A percentile compares a stretch with the other conserved stretches of the same genome.
Evolutionary conservation across 2,888 invertebrate species (phyloP).

Genomic region (Phengaris alcon): DNA sequence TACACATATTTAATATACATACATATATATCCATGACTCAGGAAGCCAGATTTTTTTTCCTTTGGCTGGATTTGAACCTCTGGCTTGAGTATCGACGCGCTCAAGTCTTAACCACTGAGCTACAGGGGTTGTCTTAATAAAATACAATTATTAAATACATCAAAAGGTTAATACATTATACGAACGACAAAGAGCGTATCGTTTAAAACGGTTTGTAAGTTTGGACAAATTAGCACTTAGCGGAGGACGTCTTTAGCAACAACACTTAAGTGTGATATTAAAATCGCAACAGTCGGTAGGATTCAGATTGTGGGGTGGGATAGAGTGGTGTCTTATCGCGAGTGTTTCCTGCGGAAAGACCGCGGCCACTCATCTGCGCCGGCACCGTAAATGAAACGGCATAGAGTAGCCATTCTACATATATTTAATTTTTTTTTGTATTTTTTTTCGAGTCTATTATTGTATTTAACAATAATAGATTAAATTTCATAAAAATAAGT

Average conservation of each 20-base stretch:
- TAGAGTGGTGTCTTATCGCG: conserved; percentile 62
- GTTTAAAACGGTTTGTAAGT: conserved; percentile 55
- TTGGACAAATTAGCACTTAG: conserved; percentile 75
- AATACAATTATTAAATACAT: background rate
- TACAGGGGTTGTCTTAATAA: too few relatives aligned
- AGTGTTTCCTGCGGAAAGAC: conserved; percentile 65
- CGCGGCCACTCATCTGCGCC: conserved; percentile 62
- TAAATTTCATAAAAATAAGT: too few relatives aligned
- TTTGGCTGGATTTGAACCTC: too few relatives aligned
- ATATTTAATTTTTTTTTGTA: background rate
- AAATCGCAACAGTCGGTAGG: conserved; percentile 69
- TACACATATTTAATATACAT: too few relatives aligned
- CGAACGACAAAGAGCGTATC: conserved; percentile 10
- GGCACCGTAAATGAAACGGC: conserved; percentile 35
- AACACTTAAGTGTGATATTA: conserved; percentile 76
- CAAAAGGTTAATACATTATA: background rate
- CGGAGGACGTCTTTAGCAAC: conserved; percentile 67
- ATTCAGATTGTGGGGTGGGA: conserved; percentile 44
- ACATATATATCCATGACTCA: too few relatives aligned
- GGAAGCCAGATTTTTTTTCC: too few relatives aligned
- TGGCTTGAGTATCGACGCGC: too few relatives aligned
- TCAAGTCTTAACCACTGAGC: too few relatives aligned
- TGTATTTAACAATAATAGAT: too few relatives aligned
- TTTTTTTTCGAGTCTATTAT: background rate
- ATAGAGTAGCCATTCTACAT: conserved; percentile 42